Conservation (phyloP, 2,797 vertebrate genomes). For the Morus bassanus region DNA sequence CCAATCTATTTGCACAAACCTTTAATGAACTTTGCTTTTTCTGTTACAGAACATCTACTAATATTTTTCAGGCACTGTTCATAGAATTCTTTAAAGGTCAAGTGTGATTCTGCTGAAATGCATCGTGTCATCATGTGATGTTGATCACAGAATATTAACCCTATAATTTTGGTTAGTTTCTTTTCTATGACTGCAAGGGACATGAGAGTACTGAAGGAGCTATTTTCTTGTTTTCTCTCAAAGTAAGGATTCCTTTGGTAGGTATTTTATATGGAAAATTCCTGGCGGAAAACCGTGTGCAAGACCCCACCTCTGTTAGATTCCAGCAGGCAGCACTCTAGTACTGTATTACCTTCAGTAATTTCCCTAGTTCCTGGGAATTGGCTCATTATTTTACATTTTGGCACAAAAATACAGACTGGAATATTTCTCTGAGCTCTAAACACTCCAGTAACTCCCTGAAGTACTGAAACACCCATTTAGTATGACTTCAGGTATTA, state of each 20-base stretch:
- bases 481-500: not conserved
- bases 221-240: not conserved
- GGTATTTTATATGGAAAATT: not conserved
- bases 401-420: not conserved
- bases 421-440: conserved; percentile 9
- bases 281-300: not conserved
- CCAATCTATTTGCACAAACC: not conserved
- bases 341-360: not conserved
- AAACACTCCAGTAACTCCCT: not conserved
- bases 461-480: not conserved
- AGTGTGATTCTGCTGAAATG: not conserved
- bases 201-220: not conserved
- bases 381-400: not conserved
- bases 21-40: conserved; percentile 3
- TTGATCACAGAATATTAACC: not conserved
- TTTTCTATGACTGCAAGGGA: not conserved
- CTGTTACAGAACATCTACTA: not conserved
- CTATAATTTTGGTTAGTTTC: not conserved
- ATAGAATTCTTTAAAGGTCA: conserved; percentile 5
- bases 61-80: not conserved
- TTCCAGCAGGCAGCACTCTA: not conserved
- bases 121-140: not conserved
- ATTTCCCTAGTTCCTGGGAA: conserved; percentile 8
- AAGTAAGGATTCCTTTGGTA: not conserved
- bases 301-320: not conserved